Evolutionary conservation across 2,797 vertebrate genomes (phyloP).

Genomic region (Odontamblyopus lacepedii): DNA sequence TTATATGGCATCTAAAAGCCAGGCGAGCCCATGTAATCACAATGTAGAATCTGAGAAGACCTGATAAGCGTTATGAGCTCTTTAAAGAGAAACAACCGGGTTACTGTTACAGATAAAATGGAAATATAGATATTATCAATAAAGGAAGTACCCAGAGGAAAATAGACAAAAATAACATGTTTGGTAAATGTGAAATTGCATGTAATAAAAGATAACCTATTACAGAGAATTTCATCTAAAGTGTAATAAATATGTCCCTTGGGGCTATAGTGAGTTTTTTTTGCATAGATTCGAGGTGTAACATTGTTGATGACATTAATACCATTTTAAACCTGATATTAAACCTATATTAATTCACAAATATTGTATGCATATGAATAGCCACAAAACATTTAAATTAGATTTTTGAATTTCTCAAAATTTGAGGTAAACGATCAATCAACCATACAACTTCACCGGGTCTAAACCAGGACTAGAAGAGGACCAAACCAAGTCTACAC

Average conservation of each 20-base stretch:
- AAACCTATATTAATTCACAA: neutral
- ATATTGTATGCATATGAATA: too few species aligned
- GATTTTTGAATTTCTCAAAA: neutral
- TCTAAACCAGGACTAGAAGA: too few species aligned
- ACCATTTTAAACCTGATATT: neutral
- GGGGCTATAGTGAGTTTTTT: neutral
- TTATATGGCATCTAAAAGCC: too few species aligned
- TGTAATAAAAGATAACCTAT: neutral
- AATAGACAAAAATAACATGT: neutral
- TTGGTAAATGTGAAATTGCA: neutral
- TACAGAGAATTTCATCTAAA: neutral
- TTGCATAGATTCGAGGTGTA: neutral
- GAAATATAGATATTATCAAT: slow-evolving; percentile 2
- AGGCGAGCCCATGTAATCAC: neutral
- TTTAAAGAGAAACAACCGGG: neutral
- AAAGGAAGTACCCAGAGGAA: slow-evolving; percentile 5
- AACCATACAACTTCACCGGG: neutral
- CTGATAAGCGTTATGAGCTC: neutral
- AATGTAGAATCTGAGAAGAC: neutral
- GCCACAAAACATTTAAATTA: too few species aligned
- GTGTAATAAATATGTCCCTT: neutral
- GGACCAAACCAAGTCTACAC: too few species aligned
- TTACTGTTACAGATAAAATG: neutral
- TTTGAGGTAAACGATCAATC: neutral
- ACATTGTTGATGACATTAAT: neutral